Evolutionary conservation across 2,888 invertebrate genomes (phyloP), one percentile per base, ranked within the genome.

Genomic region (Mylabris sibirica): DNA sequence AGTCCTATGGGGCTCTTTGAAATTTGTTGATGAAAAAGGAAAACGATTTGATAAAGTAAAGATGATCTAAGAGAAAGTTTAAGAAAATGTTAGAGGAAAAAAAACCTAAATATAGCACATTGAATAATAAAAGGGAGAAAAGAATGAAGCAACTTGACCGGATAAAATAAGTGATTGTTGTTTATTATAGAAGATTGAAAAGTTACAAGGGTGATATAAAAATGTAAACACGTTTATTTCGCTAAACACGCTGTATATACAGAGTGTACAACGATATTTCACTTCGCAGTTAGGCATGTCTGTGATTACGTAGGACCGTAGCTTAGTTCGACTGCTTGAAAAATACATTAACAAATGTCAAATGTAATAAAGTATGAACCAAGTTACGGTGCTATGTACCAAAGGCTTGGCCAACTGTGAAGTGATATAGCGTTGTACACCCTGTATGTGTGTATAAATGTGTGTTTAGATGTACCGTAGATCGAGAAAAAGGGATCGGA

Each of bases 1-100:
- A 41, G 64, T 30, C 24, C 38, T 38, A 20, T 35, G 44, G 24
- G 53, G 35, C 44, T 24, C 63, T 66, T 66, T 66, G 66, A 62
- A 59, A 63, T 63, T 41, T 30, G 26, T 22, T 44, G 49, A 64
- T 64, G 64, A 60, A 49, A 60, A 22, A 44, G 12, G 44, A 30
- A 24, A 35, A 34, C 9, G 26, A 60, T 14, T 30, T 11, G n/a
- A 35, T 17, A 38, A 60, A 60, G 22, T 34, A 22, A 17, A 34
- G 34, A 38, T 38, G 60, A 26, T 34, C 20, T 8, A 49, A 22
- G 20, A 20, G 3, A 20, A 4, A 3, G 41, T 41, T 41, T 14
- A 41, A 44, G 41, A 3, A 49, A n/a, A 20, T 20, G 20, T 20
- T 20, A 22, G 20, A 20, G 8, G 9, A 11, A 49, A 9, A 20